phyloP scores from a whole-genome alignment of 1,140 invertebrate genomes.

The Parapsyche elsis region DNA sequence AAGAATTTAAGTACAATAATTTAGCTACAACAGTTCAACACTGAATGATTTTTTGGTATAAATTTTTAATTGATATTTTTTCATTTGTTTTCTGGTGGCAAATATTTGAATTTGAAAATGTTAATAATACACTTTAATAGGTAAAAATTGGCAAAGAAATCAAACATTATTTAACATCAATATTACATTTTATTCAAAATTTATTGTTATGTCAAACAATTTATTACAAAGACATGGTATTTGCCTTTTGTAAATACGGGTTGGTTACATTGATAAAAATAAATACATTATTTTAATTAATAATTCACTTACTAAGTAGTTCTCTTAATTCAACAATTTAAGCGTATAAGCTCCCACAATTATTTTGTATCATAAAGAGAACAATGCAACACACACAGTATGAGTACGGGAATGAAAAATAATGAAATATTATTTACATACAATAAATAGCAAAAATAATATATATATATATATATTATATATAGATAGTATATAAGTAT shows the following conservation, averaged over 20 bases:
- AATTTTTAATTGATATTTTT: too few relatives aligned
- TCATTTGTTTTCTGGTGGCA: too few relatives aligned
- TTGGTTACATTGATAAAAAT: constrained; percentile 40
- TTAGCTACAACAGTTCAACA: too few relatives aligned
- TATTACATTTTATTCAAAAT: constrained; percentile 35
- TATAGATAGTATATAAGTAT: not conserved
- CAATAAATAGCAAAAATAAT: not conserved
- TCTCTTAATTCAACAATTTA: constrained; percentile 53
- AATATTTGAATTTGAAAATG: too few relatives aligned
- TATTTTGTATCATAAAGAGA: constrained; percentile 45
- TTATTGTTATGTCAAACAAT: constrained; percentile 34
- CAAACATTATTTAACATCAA: constrained; percentile 28
- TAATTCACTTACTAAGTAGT: constrained; percentile 35
- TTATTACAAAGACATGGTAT: constrained; percentile 19
- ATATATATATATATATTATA: constrained; percentile 12
- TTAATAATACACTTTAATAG: too few relatives aligned
- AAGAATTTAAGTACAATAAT: too few relatives aligned
- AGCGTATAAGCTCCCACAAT: constrained; percentile 55
- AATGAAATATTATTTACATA: not conserved
- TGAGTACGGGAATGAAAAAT: not conserved
- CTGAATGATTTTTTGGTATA: too few relatives aligned
- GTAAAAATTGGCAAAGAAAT: constrained; percentile 4
- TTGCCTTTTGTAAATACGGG: not conserved
- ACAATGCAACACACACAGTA: constrained; percentile 37
- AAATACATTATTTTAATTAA: constrained; percentile 14